A percentile compares a stretch with the other conserved stretches of the same genome.
Evolutionary conservation across 2,888 invertebrate species (phyloP).

Genomic region (Drosophila niveifrons): DNA sequence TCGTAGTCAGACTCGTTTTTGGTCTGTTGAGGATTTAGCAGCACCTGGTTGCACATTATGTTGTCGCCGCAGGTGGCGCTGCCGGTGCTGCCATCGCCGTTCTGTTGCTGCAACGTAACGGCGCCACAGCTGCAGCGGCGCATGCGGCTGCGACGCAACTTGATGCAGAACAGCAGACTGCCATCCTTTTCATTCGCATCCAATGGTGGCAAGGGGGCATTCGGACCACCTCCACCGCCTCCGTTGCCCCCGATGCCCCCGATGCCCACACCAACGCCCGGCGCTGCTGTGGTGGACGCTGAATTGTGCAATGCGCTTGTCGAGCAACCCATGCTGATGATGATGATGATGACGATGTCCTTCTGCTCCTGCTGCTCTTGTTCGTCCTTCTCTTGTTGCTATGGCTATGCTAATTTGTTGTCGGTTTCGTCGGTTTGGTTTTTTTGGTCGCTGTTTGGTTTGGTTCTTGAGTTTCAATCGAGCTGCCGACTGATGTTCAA

Average conservation of each 20-base stretch:
- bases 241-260: slow-evolving; percentile 6
- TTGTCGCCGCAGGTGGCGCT: slow-evolving; percentile 70
- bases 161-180: slow-evolving; percentile 83
- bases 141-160: slow-evolving; percentile 79
- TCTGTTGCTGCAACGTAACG: slow-evolving; percentile 78
- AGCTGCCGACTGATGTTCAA: slow-evolving; percentile 26
- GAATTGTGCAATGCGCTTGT: slow-evolving; percentile 74
- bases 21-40: slow-evolving; percentile 83
- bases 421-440: slow-evolving; percentile 68
- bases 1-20: slow-evolving; percentile 84
- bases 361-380: slow-evolving; percentile 15
- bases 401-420: slow-evolving; percentile 70
- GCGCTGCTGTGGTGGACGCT: slow-evolving; percentile 45
- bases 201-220: slow-evolving; percentile 58
- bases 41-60: slow-evolving; percentile 83
- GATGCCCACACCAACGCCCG: slow-evolving; percentile 17
- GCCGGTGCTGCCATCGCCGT: slow-evolving; percentile 78
- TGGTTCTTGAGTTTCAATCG: slow-evolving; percentile 54
- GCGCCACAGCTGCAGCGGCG: slow-evolving; percentile 79
- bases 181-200: slow-evolving; percentile 81
- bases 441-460: slow-evolving; percentile 60
- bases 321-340: slow-evolving; percentile 77
- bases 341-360: slow-evolving; percentile 37
- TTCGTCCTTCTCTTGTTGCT: slow-evolving; percentile 27
- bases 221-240: slow-evolving; percentile 25